These are phyloP conservation scores for Diorhabda carinulata DNA, from an alignment of 1,140 invertebrate genomes.

Conservation along the genomic window DNA sequence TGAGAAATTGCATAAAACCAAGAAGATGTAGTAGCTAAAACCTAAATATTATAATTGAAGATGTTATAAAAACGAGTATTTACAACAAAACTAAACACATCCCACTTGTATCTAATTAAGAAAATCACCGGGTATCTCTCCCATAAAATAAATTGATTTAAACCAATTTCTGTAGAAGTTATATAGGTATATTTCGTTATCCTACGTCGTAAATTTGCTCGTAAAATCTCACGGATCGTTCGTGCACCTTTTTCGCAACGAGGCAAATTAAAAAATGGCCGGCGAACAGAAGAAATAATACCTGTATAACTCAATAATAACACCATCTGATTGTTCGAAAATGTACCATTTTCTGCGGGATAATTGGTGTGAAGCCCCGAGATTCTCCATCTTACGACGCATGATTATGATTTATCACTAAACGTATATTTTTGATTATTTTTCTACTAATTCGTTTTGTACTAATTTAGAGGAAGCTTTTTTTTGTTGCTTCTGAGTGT, in stretches of 20 bases:
- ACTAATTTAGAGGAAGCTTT: conserved; percentile 1
- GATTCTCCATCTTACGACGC: conserved; percentile 14
- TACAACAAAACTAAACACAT: conserved; percentile 9
- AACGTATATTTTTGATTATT: conserved; percentile 7
- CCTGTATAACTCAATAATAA: conserved; percentile 25
- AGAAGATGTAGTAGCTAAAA: neutral
- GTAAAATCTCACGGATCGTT: conserved; percentile 19
- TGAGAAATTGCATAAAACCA: neutral
- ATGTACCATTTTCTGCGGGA: conserved; percentile 21
- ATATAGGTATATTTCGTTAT: conserved; percentile 12
- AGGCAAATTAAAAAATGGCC: conserved; percentile 19
- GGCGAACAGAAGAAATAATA: conserved; percentile 19
- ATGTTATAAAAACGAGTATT: neutral
- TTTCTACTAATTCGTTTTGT: neutral
- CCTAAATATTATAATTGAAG: neutral
- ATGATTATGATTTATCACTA: conserved; percentile 17
- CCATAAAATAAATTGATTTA: conserved; percentile 20
- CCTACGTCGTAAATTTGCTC: conserved; percentile 15
- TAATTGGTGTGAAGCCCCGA: conserved; percentile 21
- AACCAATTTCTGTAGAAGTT: conserved; percentile 11
- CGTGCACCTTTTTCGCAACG: conserved; percentile 12
- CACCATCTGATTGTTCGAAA: conserved; percentile 21
- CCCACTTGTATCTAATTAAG: conserved; percentile 14
- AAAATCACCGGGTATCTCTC: conserved; percentile 10
- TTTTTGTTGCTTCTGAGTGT: neutral